Percentiles rank a stretch among this genome's conserved stretches.
Evolutionary conservation across 2,797 vertebrate genomes (phyloP).

Genomic region (Sebastes goodei): DNA sequence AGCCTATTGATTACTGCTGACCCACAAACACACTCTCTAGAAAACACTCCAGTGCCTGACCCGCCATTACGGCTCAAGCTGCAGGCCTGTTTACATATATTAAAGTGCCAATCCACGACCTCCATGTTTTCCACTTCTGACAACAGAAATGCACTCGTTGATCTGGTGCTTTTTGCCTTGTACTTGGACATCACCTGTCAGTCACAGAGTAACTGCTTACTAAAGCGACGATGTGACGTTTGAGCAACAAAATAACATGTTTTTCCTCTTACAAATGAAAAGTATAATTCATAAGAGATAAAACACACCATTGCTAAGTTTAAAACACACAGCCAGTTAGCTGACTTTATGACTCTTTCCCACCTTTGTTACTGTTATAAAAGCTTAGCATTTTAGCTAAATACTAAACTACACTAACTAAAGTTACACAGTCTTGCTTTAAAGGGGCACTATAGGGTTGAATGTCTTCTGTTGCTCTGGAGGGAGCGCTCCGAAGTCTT

Average conservation of each 20-base stretch:
- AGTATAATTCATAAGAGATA: not conserved
- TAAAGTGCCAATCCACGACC: slow-evolving; percentile 20
- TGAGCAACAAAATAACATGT: not conserved
- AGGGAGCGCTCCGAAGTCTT: not conserved
- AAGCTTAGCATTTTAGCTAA: not conserved
- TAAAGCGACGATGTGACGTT: too few relatives aligned
- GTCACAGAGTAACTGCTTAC: not conserved
- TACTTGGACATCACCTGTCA: not conserved
- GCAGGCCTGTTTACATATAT: slow-evolving; percentile 3
- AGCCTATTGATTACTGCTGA: slow-evolving; percentile 73
- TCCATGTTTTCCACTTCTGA: slow-evolving; percentile 9
- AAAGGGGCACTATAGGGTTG: not conserved
- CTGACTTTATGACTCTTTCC: too few relatives aligned
- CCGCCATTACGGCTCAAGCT: slow-evolving; percentile 36
- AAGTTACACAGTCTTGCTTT: not conserved
- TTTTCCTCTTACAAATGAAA: not conserved
- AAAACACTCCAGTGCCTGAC: slow-evolving; percentile 42
- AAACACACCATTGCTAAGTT: not conserved
- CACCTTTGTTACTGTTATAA: not conserved
- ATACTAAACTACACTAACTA: too few relatives aligned
- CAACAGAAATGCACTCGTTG: not conserved
- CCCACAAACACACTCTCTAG: slow-evolving; percentile 69
- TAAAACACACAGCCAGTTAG: not conserved
- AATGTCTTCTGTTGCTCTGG: not conserved
- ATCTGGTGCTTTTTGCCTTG: not conserved